Evolutionary conservation across 2,888 invertebrate species (phyloP).

Genomic region (Eremobia ochroleuca): DNA sequence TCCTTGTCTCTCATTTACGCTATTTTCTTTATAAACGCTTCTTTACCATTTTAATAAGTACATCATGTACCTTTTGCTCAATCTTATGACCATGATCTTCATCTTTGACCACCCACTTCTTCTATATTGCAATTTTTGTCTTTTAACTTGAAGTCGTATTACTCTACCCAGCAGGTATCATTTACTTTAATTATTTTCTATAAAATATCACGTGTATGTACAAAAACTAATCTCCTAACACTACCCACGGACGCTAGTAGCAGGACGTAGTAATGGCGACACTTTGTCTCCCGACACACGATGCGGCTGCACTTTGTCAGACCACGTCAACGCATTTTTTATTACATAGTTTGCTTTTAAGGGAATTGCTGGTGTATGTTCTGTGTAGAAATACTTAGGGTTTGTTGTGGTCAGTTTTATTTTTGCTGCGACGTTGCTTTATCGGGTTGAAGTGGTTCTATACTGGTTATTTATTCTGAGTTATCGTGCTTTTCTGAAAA

Average conservation of each 20-base stretch:
- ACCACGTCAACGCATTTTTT: conserved; percentile 77
- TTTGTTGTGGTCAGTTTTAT: conserved; percentile 43
- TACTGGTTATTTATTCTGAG: neutral
- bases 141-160: neutral
- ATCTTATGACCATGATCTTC: neutral
- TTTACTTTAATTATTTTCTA: conserved; percentile 26
- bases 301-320: conserved; percentile 77
- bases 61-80: too few relatives aligned
- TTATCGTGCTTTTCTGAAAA: neutral
- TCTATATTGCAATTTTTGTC: neutral
- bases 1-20: neutral
- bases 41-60: too few relatives aligned
- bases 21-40: neutral
- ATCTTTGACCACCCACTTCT: neutral
- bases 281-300: conserved; percentile 65
- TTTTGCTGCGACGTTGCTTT: conserved; percentile 1
- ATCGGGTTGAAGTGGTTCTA: neutral
- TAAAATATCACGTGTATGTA: conserved; percentile 45
- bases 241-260: conserved; percentile 41
- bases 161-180: conserved; percentile 9
- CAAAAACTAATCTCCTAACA: conserved; percentile 57
- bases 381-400: conserved; percentile 17
- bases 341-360: conserved; percentile 71
- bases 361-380: conserved; percentile 60
- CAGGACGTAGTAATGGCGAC: conserved; percentile 60